A percentile compares a stretch with the other conserved stretches of the same genome.
Conservation (phyloP, 2,113 vertebrate species). For the Marcusenius ussheri region DNA sequence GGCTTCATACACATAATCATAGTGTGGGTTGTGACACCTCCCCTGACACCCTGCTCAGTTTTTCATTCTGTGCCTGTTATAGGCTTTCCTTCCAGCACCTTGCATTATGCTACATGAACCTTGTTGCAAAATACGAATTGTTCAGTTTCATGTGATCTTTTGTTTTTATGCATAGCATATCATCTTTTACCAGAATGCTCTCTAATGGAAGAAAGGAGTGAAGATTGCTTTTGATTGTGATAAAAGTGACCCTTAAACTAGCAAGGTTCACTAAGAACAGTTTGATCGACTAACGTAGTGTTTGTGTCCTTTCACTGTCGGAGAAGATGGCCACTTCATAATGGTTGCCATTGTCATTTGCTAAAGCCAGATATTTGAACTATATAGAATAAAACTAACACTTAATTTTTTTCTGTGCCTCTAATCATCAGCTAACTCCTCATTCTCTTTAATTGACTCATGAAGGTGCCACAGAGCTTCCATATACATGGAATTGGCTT, state of each 20-base stretch:
- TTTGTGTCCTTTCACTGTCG: not conserved
- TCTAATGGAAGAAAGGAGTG: not conserved
- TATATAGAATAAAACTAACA: not conserved
- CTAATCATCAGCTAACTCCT: not conserved
- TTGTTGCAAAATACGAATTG: not conserved
- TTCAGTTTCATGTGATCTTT: not conserved
- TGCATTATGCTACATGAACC: not conserved
- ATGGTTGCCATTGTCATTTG: not conserved
- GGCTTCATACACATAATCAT: not conserved
- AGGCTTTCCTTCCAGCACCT: not conserved
- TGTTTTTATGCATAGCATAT: not conserved
- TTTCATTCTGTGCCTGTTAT: not conserved
- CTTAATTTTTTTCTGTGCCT: not conserved
- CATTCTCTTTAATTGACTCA: not conserved
- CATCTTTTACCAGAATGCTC: not conserved
- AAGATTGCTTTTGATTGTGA: not conserved
- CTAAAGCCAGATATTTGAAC: not conserved
- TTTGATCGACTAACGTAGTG: not conserved
- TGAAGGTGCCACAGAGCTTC: not conserved
- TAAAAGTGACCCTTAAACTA: not conserved
- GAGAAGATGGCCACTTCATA: not conserved
- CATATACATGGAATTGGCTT: not conserved
- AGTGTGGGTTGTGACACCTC: constrained; percentile 6
- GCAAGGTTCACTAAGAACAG: not conserved
- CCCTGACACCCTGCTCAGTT: not conserved